phyloP scores from a whole-genome alignment of 2,888 invertebrate species.

The Melanotus villosus region DNA sequence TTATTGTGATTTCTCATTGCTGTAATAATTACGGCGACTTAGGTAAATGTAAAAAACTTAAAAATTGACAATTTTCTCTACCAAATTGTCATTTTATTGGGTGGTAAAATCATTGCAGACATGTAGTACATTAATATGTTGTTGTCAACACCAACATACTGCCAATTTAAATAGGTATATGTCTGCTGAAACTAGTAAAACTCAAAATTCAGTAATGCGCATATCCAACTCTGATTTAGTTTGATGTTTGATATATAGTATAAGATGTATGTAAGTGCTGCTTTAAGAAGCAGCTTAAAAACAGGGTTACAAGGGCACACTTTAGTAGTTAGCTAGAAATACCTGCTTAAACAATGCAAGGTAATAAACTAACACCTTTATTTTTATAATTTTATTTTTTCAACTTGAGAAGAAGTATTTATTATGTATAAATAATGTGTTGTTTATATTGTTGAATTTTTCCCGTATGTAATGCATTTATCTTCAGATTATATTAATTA shows the following conservation, averaged over 20 bases:
- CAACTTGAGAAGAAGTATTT: no score
- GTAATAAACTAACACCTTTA: not conserved
- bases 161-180: not conserved
- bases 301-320: constrained; percentile 48
- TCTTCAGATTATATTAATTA: no score
- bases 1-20: constrained; percentile 1
- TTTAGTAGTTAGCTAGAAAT: constrained; percentile 43
- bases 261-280: constrained; percentile 32
- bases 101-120: no score
- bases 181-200: not conserved
- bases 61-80: no score
- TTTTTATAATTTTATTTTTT: constrained; percentile 6
- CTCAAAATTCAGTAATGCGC: not conserved
- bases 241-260: constrained; percentile 14
- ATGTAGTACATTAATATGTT: no score
- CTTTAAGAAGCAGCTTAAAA: constrained; percentile 35
- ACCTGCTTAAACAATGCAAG: constrained; percentile 12
- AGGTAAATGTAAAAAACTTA: not conserved
- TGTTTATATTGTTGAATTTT: no score
- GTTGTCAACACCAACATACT: constrained; percentile 4
- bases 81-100: no score
- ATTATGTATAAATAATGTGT: no score
- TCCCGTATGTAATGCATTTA: no score
- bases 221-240: constrained; percentile 10
- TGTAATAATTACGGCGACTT: not conserved